Conservation (phyloP, 2,797 vertebrate species). For the Harpagifer antarcticus region DNA sequence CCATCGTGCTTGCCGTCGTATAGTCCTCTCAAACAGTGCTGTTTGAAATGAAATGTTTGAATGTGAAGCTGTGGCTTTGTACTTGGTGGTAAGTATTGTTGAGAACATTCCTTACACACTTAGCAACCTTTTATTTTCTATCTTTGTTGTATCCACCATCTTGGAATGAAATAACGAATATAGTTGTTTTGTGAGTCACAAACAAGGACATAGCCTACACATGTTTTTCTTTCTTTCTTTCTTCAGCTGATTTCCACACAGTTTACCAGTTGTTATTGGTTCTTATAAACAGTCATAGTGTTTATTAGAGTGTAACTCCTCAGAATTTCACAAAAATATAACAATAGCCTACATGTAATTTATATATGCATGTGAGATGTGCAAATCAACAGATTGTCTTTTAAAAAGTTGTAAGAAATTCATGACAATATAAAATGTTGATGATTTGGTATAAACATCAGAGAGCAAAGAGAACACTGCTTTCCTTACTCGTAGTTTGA, state of each 20-base stretch:
- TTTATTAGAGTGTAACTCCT: not conserved
- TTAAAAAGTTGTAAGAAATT: not conserved
- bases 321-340: not conserved
- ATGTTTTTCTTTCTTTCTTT: not conserved
- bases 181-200: no score
- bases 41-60: no score
- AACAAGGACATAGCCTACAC: not conserved
- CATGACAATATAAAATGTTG: not conserved
- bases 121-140: not conserved
- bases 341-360: not conserved
- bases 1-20: constrained; percentile 44
- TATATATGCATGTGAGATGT: not conserved
- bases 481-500: not conserved
- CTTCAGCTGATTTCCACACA: not conserved
- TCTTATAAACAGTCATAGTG: not conserved
- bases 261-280: not conserved
- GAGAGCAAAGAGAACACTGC: not conserved
- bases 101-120: not conserved
- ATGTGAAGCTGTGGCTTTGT: not conserved
- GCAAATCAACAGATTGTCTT: not conserved
- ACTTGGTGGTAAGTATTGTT: not conserved
- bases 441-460: constrained; percentile 1
- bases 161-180: not conserved
- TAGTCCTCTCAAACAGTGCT: not conserved
- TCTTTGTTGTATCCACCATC: not conserved